Base-by-base conservation (phyloP, 2,888 invertebrate species). In the Euproctis similis region DNA sequence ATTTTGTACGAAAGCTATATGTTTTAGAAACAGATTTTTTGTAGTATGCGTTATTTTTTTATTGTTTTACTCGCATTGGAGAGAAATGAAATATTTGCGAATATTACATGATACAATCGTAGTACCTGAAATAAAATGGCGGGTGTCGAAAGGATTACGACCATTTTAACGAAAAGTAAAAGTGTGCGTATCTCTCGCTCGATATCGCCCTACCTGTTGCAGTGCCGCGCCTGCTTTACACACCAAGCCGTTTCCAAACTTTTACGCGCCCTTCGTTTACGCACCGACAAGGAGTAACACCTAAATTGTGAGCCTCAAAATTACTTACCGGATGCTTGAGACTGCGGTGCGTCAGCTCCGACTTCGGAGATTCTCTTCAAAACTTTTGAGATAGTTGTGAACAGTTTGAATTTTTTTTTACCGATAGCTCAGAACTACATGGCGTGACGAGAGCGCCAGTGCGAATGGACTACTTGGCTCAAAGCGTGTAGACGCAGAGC, bases 131-230 rank as follows among this genome's bases (percentile, higher is more conserved):
- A 56, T 68, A 73, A 73, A 69, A 75, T 73, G 73, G 73, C 72
- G 65, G 61, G 50, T 53, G 44, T 46, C 56, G 50, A 48, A 21
- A 47, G 62, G 67, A 70, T 67, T 64, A 66, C 46, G 46, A 43
- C 30, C 51, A 59, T 56, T 64, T 64, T 57, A 53, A 51, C 52
- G 57, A 61, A 69, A 72, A 70, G 68, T 67, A 64, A 67, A 66
- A 64, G 59, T 60, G 56, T 62, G 52, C 48, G 55, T 54, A 55
- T 59, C 56, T 46, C 42, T 28, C 71, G 73, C 68, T 75, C 75
- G 65, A 75, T 76, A 77, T 53, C 53, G 51, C 40, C 55, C 61
- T 67, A 75, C 75, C 74, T 75, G 75, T 76, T 76, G 76, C 74
- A 67, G 55, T 63, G 62, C 58, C 68, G 64, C 64, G 60, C 59